phyloP scores from a whole-genome alignment of 2,888 invertebrate species.

The Dasypogon diadema region DNA sequence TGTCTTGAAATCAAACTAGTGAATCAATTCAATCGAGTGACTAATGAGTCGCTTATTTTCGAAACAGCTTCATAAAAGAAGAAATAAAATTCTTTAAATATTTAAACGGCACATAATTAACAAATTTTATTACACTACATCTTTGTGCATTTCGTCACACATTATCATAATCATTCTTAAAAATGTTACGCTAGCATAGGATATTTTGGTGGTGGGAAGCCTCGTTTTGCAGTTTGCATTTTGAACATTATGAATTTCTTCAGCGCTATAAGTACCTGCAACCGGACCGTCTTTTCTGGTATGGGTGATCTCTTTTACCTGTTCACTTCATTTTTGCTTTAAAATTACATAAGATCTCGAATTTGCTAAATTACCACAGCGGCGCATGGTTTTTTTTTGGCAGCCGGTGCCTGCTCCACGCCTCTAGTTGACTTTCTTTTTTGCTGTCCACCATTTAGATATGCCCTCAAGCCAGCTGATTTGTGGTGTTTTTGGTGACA shows the following conservation, averaged over 20 bases:
- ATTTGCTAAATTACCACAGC: neutral
- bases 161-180: slow-evolving; percentile 7
- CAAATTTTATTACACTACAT: slow-evolving; percentile 7
- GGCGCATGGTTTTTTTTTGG: neutral
- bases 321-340: slow-evolving; percentile 7
- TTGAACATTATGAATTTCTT: too few species aligned
- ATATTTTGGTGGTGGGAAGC: too few species aligned
- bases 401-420: neutral
- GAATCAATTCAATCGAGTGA: too few species aligned
- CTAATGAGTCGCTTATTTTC: too few species aligned
- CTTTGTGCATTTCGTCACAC: slow-evolving; percentile 9
- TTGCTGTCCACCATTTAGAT: neutral
- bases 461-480: neutral
- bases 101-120: neutral
- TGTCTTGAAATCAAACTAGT: too few species aligned
- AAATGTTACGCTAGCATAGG: slow-evolving; percentile 10
- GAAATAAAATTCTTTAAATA: too few species aligned
- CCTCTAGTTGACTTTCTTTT: slow-evolving; percentile 16
- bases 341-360: slow-evolving; percentile 17
- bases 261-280: slow-evolving; percentile 4
- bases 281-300: slow-evolving; percentile 15
- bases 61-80: too few species aligned
- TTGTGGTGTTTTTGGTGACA: slow-evolving; percentile 11
- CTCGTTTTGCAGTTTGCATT: too few species aligned
- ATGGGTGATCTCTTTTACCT: slow-evolving; percentile 30